Base-by-base conservation (phyloP, 1,140 invertebrate genomes). In the Lanistes nyassanus region DNA sequence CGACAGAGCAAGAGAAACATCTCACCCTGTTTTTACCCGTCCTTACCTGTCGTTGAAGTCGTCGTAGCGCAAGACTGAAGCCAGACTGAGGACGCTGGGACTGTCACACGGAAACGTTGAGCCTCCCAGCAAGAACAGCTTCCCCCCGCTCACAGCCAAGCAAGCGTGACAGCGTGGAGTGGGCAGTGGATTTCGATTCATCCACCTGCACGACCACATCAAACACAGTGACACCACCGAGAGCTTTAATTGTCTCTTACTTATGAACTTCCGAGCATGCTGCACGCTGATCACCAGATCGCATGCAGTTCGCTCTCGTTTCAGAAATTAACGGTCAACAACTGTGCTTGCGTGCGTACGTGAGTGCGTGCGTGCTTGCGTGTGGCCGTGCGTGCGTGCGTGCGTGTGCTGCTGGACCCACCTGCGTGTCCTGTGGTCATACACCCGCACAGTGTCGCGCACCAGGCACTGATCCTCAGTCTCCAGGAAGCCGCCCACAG, bases 201-300 rank as follows among this genome's bases (percentile, higher is more conserved):
- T 80, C 80, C 80, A 81, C 26, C 80, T 81, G 51, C 0, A 74
- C 36, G 56, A 60, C 56, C n/a, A n/a, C n/a, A n/a, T n/a, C n/a
- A n/a, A n/a, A n/a, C n/a, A n/a, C n/a, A n/a, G n/a, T n/a, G n/a
- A n/a, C n/a, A n/a, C n/a, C n/a, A n/a, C n/a, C n/a, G n/a, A n/a
- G n/a, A n/a, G n/a, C n/a, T n/a, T n/a, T n/a, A n/a, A n/a, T n/a
- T n/a, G n/a, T n/a, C n/a, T n/a, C n/a, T n/a, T n/a, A n/a, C n/a
- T n/a, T n/a, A n/a, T n/a, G n/a, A n/a, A n/a, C n/a, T n/a, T n/a
- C n/a, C n/a, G n/a, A n/a, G n/a, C n/a, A n/a, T n/a, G n/a, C n/a
- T n/a, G n/a, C n/a, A n/a, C n/a, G n/a, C n/a, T n/a, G n/a, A n/a
- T n/a, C n/a, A n/a, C n/a, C n/a, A n/a, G n/a, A n/a, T n/a, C n/a